These are phyloP conservation scores for Philantomba maxwellii DNA, from an alignment of 2,113 vertebrate genomes.

Conservation along the genomic window DNA sequence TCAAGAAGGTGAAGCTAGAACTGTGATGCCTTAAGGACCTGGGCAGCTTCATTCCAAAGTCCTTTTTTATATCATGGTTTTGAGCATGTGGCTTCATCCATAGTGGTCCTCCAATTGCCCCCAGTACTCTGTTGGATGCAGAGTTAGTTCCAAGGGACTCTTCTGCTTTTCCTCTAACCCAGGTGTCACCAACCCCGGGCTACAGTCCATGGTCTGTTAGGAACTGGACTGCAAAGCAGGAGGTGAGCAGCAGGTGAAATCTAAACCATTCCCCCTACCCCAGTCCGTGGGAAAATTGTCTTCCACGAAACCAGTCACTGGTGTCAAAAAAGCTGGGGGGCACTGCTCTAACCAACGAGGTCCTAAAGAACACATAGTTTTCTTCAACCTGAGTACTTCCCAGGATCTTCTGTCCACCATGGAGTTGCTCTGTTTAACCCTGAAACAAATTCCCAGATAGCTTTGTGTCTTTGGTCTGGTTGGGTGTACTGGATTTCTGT, in stretches of 20 bases:
- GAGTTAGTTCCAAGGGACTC: background rate
- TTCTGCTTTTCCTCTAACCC: background rate
- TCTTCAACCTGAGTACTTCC: background rate
- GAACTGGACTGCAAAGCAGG: background rate
- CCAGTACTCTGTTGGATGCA: background rate
- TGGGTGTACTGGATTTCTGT: background rate
- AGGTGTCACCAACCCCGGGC: background rate
- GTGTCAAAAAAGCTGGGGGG: background rate
- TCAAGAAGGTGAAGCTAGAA: background rate
- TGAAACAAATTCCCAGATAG: background rate
- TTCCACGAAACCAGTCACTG: background rate
- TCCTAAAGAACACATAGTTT: background rate
- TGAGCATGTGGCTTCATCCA: background rate
- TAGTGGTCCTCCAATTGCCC: background rate
- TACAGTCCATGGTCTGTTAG: background rate
- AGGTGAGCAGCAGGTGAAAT: background rate
- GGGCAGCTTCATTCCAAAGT: background rate
- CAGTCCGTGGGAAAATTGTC: background rate
- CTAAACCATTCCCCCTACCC: background rate
- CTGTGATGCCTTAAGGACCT: background rate
- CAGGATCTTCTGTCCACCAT: background rate
- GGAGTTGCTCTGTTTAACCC: background rate
- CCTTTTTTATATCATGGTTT: background rate
- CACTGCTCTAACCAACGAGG: background rate
- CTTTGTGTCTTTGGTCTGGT: background rate